These are phyloP conservation scores for Marasmarcha lunaedactyla DNA, from an alignment of 2,888 invertebrate genomes.

Conservation along the genomic window DNA sequence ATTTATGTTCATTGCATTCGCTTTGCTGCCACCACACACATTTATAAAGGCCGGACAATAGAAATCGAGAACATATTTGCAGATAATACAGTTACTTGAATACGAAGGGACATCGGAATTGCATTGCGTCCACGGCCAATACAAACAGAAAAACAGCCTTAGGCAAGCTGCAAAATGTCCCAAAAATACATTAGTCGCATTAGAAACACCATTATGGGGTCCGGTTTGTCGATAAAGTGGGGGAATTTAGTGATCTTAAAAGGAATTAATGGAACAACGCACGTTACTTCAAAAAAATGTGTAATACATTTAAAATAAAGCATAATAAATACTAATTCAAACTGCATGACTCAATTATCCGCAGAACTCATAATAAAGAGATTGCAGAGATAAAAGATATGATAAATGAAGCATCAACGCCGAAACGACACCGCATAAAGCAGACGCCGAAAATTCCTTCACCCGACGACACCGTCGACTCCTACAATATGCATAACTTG, in stretches of 20 bases:
- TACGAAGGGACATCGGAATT: slow-evolving; percentile 38
- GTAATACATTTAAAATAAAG: no score
- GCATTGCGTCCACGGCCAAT: slow-evolving; percentile 35
- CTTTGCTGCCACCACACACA: slow-evolving; percentile 35
- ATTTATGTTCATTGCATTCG: slow-evolving; percentile 60
- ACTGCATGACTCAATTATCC: slow-evolving; percentile 7
- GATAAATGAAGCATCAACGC: slow-evolving; percentile 49
- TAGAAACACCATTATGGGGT: slow-evolving; percentile 66
- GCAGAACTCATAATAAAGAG: slow-evolving; percentile 44
- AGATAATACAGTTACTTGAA: slow-evolving; percentile 62
- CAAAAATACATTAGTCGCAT: slow-evolving; percentile 68
- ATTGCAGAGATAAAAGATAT: slow-evolving; percentile 41
- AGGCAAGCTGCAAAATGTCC: slow-evolving; percentile 69
- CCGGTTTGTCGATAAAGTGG: slow-evolving; percentile 61
- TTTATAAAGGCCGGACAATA: slow-evolving; percentile 40
- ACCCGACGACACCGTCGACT: slow-evolving; percentile 44
- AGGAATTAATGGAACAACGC: slow-evolving; percentile 50
- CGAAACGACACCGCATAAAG: slow-evolving; percentile 37
- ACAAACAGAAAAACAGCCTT: slow-evolving; percentile 64
- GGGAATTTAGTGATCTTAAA: slow-evolving; percentile 59
- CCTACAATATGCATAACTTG: slow-evolving; percentile 69
- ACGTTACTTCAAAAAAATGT: slow-evolving; percentile 15
- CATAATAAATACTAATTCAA: not conserved
- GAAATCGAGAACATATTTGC: slow-evolving; percentile 67
- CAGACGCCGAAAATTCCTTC: slow-evolving; percentile 48